Conservation (phyloP, 2,797 vertebrate genomes). For the Rhinella marina region DNA sequence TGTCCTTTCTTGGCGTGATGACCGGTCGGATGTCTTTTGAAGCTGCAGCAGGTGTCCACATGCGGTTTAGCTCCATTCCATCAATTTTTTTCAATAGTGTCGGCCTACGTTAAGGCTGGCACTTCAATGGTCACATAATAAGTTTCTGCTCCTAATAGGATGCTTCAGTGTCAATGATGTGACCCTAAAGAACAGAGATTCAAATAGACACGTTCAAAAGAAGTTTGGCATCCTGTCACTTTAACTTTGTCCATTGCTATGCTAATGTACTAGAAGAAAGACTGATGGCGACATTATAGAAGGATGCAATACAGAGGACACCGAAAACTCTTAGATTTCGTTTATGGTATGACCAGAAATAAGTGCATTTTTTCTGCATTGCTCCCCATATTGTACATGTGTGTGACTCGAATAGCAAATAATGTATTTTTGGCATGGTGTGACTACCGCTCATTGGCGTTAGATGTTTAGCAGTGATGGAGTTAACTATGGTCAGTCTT, state of each 20-base stretch:
- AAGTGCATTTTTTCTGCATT: neutral
- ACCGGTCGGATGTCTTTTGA: too few species aligned
- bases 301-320: neutral
- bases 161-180: neutral
- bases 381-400: neutral
- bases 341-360: neutral
- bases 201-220: neutral
- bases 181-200: neutral
- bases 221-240: neutral
- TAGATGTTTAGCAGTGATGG: constrained; percentile 28
- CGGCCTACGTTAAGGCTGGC: too few species aligned
- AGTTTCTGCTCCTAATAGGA: neutral
- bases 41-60: too few species aligned
- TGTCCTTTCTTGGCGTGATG: too few species aligned
- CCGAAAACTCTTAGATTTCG: neutral
- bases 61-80: too few species aligned
- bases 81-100: too few species aligned
- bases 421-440: neutral
- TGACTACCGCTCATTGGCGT: neutral
- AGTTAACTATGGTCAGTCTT: constrained; percentile 37
- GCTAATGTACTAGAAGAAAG: neutral
- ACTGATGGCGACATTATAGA: neutral
- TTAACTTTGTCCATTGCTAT: neutral
- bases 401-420: neutral
- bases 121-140: neutral